Evolutionary conservation across 2,113 vertebrate species (phyloP).

Genomic region (Pseudorasbora parva): DNA sequence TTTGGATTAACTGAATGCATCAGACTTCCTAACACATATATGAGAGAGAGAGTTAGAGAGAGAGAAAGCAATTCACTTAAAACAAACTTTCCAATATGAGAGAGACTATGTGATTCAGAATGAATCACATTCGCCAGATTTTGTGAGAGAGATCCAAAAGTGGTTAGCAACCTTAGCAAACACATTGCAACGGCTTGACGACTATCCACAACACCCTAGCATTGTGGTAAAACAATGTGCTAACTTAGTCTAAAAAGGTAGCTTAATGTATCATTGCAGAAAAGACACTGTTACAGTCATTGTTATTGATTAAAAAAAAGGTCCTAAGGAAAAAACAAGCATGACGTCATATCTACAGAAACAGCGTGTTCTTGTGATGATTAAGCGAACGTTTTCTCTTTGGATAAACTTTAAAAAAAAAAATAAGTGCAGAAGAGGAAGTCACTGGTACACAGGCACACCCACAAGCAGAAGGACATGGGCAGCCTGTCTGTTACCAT

Average conservation of each 20-base stretch:
- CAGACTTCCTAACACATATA: too few species aligned
- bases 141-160: neutral
- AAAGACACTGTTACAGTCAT: neutral
- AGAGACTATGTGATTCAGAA: too few species aligned
- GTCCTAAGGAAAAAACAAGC: neutral
- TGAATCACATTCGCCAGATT: too few species aligned
- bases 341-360: conserved; percentile 14
- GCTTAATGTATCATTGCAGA: neutral
- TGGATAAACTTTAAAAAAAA: conserved; percentile 20
- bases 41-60: neutral
- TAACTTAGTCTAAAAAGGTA: too few species aligned
- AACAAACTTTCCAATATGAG: neutral
- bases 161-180: too few species aligned
- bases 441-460: neutral
- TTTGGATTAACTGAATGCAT: too few species aligned
- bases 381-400: neutral
- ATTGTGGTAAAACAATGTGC: too few species aligned
- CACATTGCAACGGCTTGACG: too few species aligned
- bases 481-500: neutral
- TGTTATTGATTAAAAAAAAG: neutral
- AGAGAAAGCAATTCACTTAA: neutral
- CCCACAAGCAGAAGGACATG: neutral
- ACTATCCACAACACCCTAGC: too few species aligned
- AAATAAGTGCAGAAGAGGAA: conserved; percentile 46
- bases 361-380: neutral